Conservation (phyloP, 2,888 invertebrate species). For the Steromphala cineraria region DNA sequence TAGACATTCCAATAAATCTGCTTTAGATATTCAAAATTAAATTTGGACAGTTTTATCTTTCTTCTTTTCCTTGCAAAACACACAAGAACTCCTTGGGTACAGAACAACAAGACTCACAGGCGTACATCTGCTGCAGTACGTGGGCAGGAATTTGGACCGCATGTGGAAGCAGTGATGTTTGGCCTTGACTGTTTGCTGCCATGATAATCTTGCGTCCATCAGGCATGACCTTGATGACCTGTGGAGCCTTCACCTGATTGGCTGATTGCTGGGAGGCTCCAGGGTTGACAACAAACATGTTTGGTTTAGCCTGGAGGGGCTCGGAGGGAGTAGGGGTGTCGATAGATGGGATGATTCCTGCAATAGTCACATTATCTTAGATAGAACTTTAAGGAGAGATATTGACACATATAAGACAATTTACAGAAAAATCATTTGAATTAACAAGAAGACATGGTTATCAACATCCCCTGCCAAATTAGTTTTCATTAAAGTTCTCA, state of each 20-base stretch:
- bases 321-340: not conserved
- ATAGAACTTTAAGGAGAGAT: no score
- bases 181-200: slow-evolving; percentile 43
- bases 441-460: no score
- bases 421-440: no score
- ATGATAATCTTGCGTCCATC: slow-evolving; percentile 26
- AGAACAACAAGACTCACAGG: slow-evolving; percentile 45
- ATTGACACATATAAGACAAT: no score
- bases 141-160: slow-evolving; percentile 60
- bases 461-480: no score
- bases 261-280: not conserved
- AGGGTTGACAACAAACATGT: not conserved
- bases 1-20: no score
- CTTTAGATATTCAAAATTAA: no score
- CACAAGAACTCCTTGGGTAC: no score
- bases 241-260: slow-evolving; percentile 24
- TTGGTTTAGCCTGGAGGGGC: not conserved
- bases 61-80: no score
- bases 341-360: not conserved
- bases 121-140: slow-evolving; percentile 68
- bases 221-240: slow-evolving; percentile 41
- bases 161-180: slow-evolving; percentile 58
- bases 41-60: no score
- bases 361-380: not conserved
- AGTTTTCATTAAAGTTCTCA: no score